Base-by-base conservation (phyloP, 2,797 vertebrate genomes). In the Dromococcyx pavoninus region DNA sequence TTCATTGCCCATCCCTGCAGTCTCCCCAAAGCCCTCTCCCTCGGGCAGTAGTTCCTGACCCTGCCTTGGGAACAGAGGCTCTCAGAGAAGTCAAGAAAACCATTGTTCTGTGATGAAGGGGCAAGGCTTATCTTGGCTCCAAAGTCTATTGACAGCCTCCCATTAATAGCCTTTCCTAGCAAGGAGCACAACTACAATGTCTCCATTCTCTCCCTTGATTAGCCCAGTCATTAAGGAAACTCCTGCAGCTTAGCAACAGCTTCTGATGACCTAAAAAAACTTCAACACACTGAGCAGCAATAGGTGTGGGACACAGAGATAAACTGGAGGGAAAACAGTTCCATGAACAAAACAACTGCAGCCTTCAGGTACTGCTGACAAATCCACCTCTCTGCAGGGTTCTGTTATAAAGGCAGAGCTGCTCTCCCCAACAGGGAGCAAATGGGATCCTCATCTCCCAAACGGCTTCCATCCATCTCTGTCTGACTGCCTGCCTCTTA, bases 181-280 rank as follows among this genome's bases (percentile, higher is more conserved):
- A 46, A 86, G 50, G n/a, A 72, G 46, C 13, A 57, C 66, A 56
- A n/a, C 64, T 18, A 90, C 94, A 91, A 91, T 46, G 60, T 79
- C n/a, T 53, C 92, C 58, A 54, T 96, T 94, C 86, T 96, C 71
- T 43, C 50, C 90, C 80, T 64, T 5, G 22, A 84, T 88, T 50
- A 88, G 74, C 32, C 25, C 32, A 12, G 77, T 88, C 76, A 70
- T 23, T 73, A 74, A 46, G 90, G 39, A 35, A 90, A 64, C 60
- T 54, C 67, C 66, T 90, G 93, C 92, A 95, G 93, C 95, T 89
- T 94, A 96, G 92, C 92, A 94, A 92, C 88, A 64, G 39, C 35
- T 67, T 76, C 71, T 93, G 71, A 71, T 92, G 94, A 95, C 95
- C 95, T 80, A 87, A 57, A 96, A 96, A 95, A 95, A 76, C 71